Percentiles rank a stretch among this genome's conserved stretches.
Conservation (phyloP, 2,113 vertebrate species). For the Archilochus colubris region DNA sequence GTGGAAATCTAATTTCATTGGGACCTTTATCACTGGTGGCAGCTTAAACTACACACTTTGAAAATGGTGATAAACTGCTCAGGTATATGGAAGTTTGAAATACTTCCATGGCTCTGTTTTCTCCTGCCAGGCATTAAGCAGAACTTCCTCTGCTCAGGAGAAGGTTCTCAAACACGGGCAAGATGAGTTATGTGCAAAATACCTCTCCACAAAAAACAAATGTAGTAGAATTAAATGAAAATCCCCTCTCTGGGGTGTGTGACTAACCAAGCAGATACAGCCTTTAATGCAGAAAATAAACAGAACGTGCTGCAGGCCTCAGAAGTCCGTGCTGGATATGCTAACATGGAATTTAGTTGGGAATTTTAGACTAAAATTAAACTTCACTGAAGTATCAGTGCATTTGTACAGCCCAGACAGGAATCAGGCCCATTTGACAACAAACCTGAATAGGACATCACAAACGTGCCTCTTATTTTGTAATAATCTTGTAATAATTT, state of each 20-base stretch:
- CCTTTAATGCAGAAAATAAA: constrained; percentile 38
- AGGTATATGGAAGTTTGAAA: background rate
- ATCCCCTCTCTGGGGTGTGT: background rate
- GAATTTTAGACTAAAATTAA: background rate
- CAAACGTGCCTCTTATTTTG: background rate
- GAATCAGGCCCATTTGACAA: background rate
- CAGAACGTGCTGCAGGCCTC: background rate
- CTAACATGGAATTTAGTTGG: background rate
- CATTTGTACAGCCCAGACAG: background rate
- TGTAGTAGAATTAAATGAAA: background rate
- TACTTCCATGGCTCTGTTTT: too few species aligned
- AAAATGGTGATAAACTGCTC: background rate
- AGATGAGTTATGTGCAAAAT: background rate
- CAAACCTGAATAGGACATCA: background rate
- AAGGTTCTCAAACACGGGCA: background rate
- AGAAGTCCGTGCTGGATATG: background rate
- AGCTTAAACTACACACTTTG: background rate
- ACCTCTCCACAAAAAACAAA: background rate
- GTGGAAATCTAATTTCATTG: background rate
- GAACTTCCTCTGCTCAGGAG: background rate
- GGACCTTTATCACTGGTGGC: background rate
- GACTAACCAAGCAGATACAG: background rate
- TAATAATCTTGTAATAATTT: too few species aligned
- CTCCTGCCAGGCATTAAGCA: background rate
- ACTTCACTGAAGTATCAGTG: background rate